Evolutionary conservation across 1,140 invertebrate species (phyloP).

Genomic region (Eubasilissa regina): DNA sequence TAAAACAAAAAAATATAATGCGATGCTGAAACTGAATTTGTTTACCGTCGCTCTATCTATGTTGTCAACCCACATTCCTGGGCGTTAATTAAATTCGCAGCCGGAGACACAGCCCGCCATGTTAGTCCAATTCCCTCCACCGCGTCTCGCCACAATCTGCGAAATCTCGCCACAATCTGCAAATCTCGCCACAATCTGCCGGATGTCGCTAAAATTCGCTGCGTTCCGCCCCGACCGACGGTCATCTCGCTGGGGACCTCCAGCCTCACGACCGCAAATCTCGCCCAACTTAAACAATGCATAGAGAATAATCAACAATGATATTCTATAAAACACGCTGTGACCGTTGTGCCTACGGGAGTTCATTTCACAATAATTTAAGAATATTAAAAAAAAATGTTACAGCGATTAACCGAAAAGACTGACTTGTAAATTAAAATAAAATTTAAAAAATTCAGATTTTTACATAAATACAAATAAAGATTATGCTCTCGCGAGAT

Average conservation of each 20-base stretch:
- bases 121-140: background rate
- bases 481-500: no score
- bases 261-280: background rate
- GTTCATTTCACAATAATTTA: no score
- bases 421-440: no score
- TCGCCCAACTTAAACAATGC: background rate
- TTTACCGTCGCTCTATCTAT: background rate
- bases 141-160: slow-evolving; percentile 16
- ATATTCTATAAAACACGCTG: no score
- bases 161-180: slow-evolving; percentile 24
- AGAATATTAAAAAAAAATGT: no score
- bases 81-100: slow-evolving; percentile 32
- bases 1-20: no score
- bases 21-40: slow-evolving; percentile 1
- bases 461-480: no score
- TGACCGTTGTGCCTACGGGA: no score
- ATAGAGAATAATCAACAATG: no score
- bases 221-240: background rate
- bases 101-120: background rate
- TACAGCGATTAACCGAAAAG: no score
- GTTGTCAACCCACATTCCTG: slow-evolving; percentile 22
- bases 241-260: background rate
- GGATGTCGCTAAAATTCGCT: slow-evolving; percentile 1
- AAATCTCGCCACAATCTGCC: slow-evolving; percentile 27
- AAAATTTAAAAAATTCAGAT: no score